Conservation (phyloP, 1,140 invertebrate genomes). For the Trigoniulus corallinus region DNA sequence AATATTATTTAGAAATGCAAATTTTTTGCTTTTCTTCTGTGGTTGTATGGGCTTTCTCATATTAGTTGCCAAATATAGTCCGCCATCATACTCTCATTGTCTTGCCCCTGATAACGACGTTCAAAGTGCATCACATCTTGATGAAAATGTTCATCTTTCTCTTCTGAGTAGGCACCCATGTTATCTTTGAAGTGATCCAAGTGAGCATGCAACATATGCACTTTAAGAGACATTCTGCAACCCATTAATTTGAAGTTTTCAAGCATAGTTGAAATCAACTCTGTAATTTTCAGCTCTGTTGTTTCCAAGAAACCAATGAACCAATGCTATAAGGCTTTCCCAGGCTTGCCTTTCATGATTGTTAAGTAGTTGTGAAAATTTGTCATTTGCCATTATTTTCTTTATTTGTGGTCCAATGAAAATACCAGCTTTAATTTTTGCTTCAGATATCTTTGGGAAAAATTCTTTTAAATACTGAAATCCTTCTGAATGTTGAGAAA, state of each 20-base stretch:
- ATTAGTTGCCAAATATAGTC: conserved; percentile 14
- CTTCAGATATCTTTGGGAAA: conserved; percentile 15
- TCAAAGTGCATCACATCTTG: conserved; percentile 9
- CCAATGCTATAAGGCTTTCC: conserved; percentile 10
- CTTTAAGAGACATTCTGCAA: conserved; percentile 11
- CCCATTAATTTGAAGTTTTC: conserved; percentile 5
- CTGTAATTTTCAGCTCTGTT: conserved; percentile 12
- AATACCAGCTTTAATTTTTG: conserved; percentile 21
- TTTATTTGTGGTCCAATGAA: too few relatives aligned
- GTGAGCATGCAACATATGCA: conserved; percentile 11
- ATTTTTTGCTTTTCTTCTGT: not conserved
- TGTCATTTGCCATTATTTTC: conserved; percentile 15
- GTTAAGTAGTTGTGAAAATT: conserved; percentile 3
- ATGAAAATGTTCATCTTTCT: conserved; percentile 14
- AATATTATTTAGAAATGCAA: not conserved
- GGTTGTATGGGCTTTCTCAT: not conserved
- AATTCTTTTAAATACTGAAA: conserved; percentile 12
- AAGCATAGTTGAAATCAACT: conserved; percentile 8
- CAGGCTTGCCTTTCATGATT: conserved; percentile 10
- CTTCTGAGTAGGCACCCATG: conserved; percentile 7
- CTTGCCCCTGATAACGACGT: conserved; percentile 7
- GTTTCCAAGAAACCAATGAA: conserved; percentile 10
- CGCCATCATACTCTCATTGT: conserved; percentile 10
- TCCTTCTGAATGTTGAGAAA: conserved; percentile 9
- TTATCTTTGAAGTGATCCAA: conserved; percentile 13